Evolutionary conservation across 1,140 invertebrate genomes (phyloP), one percentile per base, ranked within the genome.

Genomic region (Zaprionus inermis): DNA sequence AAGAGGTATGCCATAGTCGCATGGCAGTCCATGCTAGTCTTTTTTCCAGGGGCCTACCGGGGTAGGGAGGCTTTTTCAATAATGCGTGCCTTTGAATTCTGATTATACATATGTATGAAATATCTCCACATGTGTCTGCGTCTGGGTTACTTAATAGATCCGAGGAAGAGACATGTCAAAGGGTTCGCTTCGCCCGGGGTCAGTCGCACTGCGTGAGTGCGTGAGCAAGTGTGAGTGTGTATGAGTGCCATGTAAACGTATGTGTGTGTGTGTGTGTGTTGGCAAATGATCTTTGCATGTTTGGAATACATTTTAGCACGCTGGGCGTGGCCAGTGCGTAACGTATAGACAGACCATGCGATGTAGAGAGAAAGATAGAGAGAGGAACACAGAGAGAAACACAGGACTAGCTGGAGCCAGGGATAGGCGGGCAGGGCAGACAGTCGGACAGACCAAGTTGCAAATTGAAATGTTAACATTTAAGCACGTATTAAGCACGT

Each of bases 21-120:
- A 7, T 34, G 16, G 1, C 41, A 60, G 54, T 58, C 66, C 41
- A 32, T 6, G 6, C 28, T 44, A 16, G 14, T 66, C 18, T 38
- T 73, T 34, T 60, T 69, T 67, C 51, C 5, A 59, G 5, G 44
- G 18, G 18, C 44, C 49, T 44, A 5, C 34, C 11, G 32, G 28
- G 24, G 16, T 11, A 44, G 57, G 64, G 63, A 64, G 63, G 68
- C n/a, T 55, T 75, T 69, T 86, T 88, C 79, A 83, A 86, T 88
- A 86, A 86, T 86, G 83, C 83, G 83, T 86, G 83, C 83, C 84
- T 83, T 89, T 78, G 84, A 89, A 89, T 89, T 88, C 77, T 86
- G 83, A 86, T 86, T 83, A 83, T 72, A 88, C 78, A 79, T 55
- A 68, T 64, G 54, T 70, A 55, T 34, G 20, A n/a, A 61, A 58